Evolutionary conservation across 2,113 vertebrate species (phyloP).

Genomic region (Gobiocypris rarus): DNA sequence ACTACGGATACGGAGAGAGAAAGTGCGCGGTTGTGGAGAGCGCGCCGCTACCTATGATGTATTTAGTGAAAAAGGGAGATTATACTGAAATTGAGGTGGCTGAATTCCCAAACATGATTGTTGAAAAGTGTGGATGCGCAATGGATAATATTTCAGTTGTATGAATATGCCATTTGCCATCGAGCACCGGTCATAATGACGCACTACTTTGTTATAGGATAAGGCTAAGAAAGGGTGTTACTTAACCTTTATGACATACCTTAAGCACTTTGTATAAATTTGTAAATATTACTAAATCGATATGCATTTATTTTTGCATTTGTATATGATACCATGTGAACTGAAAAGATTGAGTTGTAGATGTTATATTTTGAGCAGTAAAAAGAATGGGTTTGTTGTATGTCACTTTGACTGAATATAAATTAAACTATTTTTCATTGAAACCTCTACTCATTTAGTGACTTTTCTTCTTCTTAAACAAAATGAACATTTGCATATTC

Average conservation of each 20-base stretch:
- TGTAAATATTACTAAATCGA: constrained; percentile 64
- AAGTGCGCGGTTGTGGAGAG: constrained; percentile 78
- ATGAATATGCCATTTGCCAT: constrained; percentile 62
- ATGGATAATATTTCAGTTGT: constrained; percentile 78
- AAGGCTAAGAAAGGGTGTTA: neutral
- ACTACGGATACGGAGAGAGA: constrained; percentile 75
- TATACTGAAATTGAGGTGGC: constrained; percentile 89
- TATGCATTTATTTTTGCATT: constrained; percentile 57
- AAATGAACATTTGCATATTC: constrained; percentile 36
- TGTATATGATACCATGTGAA: constrained; percentile 43
- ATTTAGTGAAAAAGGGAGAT: constrained; percentile 86
- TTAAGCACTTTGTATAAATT: constrained; percentile 76
- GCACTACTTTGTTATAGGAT: constrained; percentile 62
- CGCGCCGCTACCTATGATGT: constrained; percentile 86
- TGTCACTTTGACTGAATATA: constrained; percentile 70
- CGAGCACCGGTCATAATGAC: constrained; percentile 33
- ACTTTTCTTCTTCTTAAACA: too few species aligned
- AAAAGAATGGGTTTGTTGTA: constrained; percentile 65
- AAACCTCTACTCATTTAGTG: neutral
- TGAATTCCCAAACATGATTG: constrained; percentile 87
- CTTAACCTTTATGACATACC: constrained; percentile 15
- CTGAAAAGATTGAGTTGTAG: constrained; percentile 48
- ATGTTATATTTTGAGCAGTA: constrained; percentile 69
- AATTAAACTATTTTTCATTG: constrained; percentile 75
- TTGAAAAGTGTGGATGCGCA: constrained; percentile 83